phyloP scores from a whole-genome alignment of 2,113 vertebrate genomes.

The Ptychochromis oligacanthus region DNA sequence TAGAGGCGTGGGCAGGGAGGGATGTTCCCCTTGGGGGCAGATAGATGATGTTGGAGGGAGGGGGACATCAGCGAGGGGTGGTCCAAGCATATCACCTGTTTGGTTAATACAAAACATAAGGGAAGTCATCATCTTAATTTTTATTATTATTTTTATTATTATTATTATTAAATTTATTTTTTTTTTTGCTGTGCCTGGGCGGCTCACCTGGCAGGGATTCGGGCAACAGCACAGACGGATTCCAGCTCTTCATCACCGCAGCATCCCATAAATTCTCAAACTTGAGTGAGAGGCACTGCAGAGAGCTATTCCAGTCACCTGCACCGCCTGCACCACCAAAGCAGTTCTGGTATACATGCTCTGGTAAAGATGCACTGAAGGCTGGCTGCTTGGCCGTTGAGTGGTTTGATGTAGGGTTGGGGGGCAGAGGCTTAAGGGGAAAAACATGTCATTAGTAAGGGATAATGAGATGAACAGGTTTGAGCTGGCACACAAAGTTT shows the following conservation, averaged over 20 bases:
- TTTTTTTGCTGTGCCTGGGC: fast-evolving
- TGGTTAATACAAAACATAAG: neutral
- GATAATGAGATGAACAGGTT: neutral
- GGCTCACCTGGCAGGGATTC: constrained; percentile 92
- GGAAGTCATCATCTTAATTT: neutral
- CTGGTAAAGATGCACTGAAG: constrained; percentile 92
- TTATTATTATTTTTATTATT: neutral
- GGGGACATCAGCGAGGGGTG: constrained; percentile 85
- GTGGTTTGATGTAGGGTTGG: constrained; percentile 89
- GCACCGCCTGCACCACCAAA: constrained; percentile 83
- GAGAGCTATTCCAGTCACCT: constrained; percentile 93
- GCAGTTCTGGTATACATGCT: constrained; percentile 95
- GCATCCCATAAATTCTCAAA: constrained; percentile 97
- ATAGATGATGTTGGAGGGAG: constrained; percentile 83
- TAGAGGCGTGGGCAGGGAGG: constrained; percentile 50
- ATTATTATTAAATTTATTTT: neutral
- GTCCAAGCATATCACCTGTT: constrained; percentile 88
- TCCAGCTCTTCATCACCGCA: constrained; percentile 98
- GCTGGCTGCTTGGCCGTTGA: constrained; percentile 90
- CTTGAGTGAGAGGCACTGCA: constrained; percentile 87
- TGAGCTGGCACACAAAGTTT: neutral
- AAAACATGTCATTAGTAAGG: neutral
- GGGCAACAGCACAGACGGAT: constrained; percentile 90
- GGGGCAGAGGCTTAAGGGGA: constrained; percentile 85
- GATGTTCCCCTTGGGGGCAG: constrained; percentile 72